Evolutionary conservation across 2,113 vertebrate genomes (phyloP).

Genomic region (Crotalus tigris): DNA sequence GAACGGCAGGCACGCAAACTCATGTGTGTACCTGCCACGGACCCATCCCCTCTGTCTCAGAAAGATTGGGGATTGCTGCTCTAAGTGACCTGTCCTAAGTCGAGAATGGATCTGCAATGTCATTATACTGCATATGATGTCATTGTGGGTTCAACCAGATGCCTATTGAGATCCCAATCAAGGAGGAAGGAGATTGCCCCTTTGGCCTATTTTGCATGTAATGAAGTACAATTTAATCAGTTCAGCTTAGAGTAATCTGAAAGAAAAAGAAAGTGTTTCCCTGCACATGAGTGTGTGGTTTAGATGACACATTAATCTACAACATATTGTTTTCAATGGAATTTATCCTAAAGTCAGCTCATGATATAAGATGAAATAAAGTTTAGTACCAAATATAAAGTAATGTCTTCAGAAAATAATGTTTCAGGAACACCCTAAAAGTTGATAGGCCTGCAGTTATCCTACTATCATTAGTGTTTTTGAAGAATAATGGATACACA

Average conservation of each 20-base stretch:
- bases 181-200: neutral
- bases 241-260: neutral
- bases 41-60: too few relatives aligned
- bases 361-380: neutral
- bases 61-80: too few relatives aligned
- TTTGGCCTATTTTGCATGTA: neutral
- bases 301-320: neutral
- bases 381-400: slow-evolving; percentile 42
- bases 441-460: slow-evolving; percentile 33
- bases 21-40: too few relatives aligned
- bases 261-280: neutral
- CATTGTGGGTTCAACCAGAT: neutral
- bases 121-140: neutral
- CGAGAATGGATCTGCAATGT: neutral
- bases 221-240: neutral
- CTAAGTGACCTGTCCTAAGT: neutral
- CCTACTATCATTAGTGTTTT: slow-evolving; percentile 29
- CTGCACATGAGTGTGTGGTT: neutral
- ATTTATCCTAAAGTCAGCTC: neutral
- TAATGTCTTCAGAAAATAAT: slow-evolving; percentile 12
- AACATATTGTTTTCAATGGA: neutral
- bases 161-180: too few relatives aligned
- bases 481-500: slow-evolving; percentile 32
- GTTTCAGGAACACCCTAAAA: slow-evolving; percentile 21
- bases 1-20: too few relatives aligned